These are phyloP conservation scores for Glareola pratincola DNA, from an alignment of 2,113 vertebrate species.

Conservation along the genomic window DNA sequence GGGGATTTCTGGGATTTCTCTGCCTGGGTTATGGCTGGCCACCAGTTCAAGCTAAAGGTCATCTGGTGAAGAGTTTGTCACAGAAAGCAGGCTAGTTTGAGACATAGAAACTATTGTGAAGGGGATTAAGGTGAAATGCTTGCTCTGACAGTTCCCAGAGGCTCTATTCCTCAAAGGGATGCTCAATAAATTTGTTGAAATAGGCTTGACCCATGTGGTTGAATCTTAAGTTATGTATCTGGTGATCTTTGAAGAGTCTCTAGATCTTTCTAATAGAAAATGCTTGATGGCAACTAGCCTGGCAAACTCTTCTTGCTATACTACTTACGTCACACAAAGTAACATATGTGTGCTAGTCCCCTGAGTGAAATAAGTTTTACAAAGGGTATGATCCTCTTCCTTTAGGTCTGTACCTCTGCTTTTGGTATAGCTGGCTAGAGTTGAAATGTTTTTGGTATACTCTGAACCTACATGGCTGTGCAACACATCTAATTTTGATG, in stretches of 20 bases:
- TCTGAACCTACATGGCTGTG: background rate
- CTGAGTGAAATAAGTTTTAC: background rate
- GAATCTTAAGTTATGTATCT: background rate
- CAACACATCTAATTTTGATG: background rate
- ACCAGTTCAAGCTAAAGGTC: background rate
- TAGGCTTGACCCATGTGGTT: background rate
- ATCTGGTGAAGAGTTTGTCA: background rate
- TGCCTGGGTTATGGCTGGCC: background rate
- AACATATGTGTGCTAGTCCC: fast-evolving
- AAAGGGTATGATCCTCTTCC: background rate
- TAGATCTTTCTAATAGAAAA: background rate
- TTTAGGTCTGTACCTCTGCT: background rate
- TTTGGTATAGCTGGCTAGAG: background rate
- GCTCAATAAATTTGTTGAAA: background rate
- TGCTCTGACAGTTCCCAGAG: background rate
- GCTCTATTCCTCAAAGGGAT: background rate
- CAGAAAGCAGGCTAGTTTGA: background rate
- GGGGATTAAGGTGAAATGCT: background rate
- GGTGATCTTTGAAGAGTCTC: background rate
- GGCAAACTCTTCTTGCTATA: background rate
- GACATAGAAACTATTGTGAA: background rate
- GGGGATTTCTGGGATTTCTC: background rate
- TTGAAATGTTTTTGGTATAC: background rate
- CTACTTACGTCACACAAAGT: background rate
- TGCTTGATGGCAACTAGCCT: background rate